Percentiles rank a stretch among this genome's conserved stretches.
Conservation (phyloP, 92 coral and sea anemone species). For the Porites divaricata region DNA sequence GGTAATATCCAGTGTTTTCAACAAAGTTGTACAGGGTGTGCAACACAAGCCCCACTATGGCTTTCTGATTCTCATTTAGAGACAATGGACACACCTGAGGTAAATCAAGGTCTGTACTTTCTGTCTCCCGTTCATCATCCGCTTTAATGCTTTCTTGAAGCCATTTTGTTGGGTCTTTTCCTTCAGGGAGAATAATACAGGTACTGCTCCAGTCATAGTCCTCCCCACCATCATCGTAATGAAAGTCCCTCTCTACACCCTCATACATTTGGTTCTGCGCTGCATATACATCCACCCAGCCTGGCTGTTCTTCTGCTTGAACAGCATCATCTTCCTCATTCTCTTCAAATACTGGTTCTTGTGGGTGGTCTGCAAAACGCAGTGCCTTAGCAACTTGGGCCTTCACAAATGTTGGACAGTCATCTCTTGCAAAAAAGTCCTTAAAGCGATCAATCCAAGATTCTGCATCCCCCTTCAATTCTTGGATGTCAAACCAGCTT, state of each 20-base stretch:
- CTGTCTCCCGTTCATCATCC: slow-evolving; percentile 16
- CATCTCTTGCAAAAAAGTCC: background rate
- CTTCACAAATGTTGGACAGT: slow-evolving; percentile 26
- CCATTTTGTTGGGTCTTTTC: slow-evolving; percentile 33
- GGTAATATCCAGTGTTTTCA: no score
- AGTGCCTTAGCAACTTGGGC: no score
- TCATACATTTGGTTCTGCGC: background rate
- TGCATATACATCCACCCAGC: no score
- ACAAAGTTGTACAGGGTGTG: slow-evolving; percentile 5
- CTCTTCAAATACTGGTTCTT: no score
- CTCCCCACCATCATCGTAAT: slow-evolving; percentile 54
- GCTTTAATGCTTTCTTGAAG: slow-evolving; percentile 32
- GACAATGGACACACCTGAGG: slow-evolving; percentile 50
- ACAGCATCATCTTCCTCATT: slow-evolving; percentile 13
- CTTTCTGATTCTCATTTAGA: slow-evolving; percentile 38
- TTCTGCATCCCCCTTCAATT: slow-evolving; percentile 23
- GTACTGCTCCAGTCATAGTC: slow-evolving; percentile 37
- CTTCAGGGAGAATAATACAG: slow-evolving; percentile 13
- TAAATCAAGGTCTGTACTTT: background rate
- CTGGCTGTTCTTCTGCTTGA: slow-evolving; percentile 35
- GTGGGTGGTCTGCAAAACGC: no score
- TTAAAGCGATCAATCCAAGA: no score
- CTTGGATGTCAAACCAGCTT: slow-evolving; percentile 53
- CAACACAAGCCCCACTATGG: slow-evolving; percentile 38
- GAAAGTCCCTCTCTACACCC: slow-evolving; percentile 28